Conservation (phyloP, 2,888 invertebrate species). For the Thera britannica region DNA sequence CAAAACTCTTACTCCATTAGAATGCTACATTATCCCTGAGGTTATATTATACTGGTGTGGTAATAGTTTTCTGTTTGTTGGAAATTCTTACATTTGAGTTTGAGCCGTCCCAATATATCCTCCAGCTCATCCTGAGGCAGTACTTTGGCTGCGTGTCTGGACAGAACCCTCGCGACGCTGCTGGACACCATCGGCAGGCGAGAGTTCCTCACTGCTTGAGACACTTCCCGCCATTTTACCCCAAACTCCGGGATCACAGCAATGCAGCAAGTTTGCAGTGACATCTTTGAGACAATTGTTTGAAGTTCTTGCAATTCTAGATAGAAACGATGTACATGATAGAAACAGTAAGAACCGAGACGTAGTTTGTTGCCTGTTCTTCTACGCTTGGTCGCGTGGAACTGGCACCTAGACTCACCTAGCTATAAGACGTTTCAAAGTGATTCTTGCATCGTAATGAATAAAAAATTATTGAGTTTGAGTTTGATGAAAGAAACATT, state of each 20-base stretch:
- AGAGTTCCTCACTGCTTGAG: slow-evolving; percentile 54
- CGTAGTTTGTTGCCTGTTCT: too few species aligned
- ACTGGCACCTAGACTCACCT: too few species aligned
- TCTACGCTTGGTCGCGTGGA: too few species aligned
- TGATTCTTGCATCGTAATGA: too few species aligned
- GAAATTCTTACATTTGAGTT: slow-evolving; percentile 58
- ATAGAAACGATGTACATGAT: slow-evolving; percentile 29
- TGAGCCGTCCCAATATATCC: slow-evolving; percentile 55
- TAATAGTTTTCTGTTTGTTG: too few species aligned
- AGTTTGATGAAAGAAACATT: too few species aligned
- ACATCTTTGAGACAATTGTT: slow-evolving; percentile 59
- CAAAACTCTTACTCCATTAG: too few species aligned
- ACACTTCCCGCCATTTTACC: slow-evolving; percentile 61
- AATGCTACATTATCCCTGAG: too few species aligned
- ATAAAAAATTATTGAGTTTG: too few species aligned
- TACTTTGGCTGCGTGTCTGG: slow-evolving; percentile 51
- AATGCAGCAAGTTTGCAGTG: slow-evolving; percentile 56
- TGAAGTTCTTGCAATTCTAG: slow-evolving; percentile 62
- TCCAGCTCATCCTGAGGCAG: slow-evolving; percentile 56
- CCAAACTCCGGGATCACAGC: slow-evolving; percentile 65
- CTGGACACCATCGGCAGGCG: slow-evolving; percentile 62
- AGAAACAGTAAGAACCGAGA: too few species aligned
- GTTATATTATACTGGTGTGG: too few species aligned
- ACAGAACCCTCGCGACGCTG: slow-evolving; percentile 62
- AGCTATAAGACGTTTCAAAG: too few species aligned